These are phyloP conservation scores for Alligator sinensis DNA, from an alignment of 2,113 vertebrate species.

Conservation along the genomic window DNA sequence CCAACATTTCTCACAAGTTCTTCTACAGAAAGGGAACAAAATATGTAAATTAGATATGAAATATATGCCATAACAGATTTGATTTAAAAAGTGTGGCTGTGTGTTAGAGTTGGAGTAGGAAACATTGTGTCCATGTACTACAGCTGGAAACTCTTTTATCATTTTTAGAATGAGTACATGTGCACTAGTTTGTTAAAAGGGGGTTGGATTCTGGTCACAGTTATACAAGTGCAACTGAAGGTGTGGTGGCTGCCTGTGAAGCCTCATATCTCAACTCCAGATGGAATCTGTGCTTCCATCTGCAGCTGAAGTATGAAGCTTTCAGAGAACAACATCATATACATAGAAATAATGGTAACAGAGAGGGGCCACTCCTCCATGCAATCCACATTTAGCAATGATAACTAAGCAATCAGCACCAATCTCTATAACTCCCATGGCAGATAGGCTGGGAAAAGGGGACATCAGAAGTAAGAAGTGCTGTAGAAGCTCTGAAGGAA, in stretches of 20 bases:
- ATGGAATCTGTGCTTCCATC: neutral
- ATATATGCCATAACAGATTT: slow-evolving; percentile 12
- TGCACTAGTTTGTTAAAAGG: neutral
- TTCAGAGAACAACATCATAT: neutral
- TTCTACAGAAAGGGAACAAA: slow-evolving; percentile 71
- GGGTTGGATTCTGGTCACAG: neutral
- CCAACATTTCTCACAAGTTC: slow-evolving; percentile 57
- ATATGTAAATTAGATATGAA: slow-evolving; percentile 65
- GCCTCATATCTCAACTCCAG: neutral
- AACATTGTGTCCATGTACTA: neutral
- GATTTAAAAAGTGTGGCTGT: slow-evolving; percentile 41
- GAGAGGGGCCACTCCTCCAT: neutral
- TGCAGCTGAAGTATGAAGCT: neutral
- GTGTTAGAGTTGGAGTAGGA: neutral
- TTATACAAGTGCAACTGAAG: neutral
- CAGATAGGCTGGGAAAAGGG: neutral
- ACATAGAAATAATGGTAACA: neutral
- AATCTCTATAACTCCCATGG: neutral
- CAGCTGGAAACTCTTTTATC: neutral
- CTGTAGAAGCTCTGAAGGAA: neutral
- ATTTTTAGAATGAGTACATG: neutral
- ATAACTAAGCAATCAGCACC: too few relatives aligned
- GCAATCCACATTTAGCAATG: neutral
- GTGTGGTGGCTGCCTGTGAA: neutral
- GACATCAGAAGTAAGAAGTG: neutral